These are phyloP conservation scores for Spodoptera litura DNA, from an alignment of 1,140 invertebrate genomes.

Conservation along the genomic window DNA sequence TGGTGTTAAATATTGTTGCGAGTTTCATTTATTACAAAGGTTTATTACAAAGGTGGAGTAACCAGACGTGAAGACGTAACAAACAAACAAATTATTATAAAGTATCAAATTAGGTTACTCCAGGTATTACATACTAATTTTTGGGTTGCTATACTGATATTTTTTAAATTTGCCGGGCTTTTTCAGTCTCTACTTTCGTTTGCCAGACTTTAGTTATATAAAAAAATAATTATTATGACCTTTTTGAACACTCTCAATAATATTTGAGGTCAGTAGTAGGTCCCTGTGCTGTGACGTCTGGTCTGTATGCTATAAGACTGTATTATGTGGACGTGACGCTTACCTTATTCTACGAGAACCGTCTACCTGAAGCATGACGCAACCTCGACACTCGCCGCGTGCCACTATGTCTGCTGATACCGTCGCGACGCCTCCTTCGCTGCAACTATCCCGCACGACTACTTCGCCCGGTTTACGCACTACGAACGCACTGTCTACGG, in stretches of 20 bases:
- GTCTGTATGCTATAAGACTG: slow-evolving; percentile 54
- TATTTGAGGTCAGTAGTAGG: slow-evolving; percentile 8
- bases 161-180: too few species aligned
- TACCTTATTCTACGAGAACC: slow-evolving; percentile 22
- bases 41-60: too few species aligned
- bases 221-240: too few species aligned
- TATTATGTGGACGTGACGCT: slow-evolving; percentile 62
- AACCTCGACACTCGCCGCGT: slow-evolving; percentile 21
- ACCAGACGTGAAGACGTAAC: too few species aligned
- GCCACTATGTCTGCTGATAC: not conserved
- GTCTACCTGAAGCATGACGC: slow-evolving; percentile 36
- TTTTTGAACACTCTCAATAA: slow-evolving; percentile 24
- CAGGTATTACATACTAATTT: too few species aligned
- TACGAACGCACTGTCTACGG: slow-evolving; percentile 35
- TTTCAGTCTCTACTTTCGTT: too few species aligned
- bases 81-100: too few species aligned
- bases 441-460: slow-evolving; percentile 30
- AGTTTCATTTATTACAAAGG: not conserved
- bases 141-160: too few species aligned
- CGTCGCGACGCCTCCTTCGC: not conserved
- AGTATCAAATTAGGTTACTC: too few species aligned
- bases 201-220: too few species aligned
- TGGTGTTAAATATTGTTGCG: slow-evolving; percentile 19
- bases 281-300: slow-evolving; percentile 53
- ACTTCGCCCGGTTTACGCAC: slow-evolving; percentile 32